A percentile compares a stretch with the other conserved stretches of the same genome.
Conservation (phyloP, 2,888 invertebrate species). For the Diaperis boleti region DNA sequence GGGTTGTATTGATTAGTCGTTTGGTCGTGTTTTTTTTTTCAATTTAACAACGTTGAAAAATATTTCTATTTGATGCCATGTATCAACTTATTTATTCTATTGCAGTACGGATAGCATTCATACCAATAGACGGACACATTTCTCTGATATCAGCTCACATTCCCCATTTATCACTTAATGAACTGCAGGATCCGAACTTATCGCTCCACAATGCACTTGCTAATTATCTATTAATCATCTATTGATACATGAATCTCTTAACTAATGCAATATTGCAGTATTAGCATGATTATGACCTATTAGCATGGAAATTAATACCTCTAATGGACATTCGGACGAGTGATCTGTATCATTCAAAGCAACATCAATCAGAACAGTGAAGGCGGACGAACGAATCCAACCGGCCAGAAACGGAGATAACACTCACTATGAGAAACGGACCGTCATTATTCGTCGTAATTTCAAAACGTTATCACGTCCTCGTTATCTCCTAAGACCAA, state of each 20-base stretch:
- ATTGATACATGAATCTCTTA: constrained; percentile 31
- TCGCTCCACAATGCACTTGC: constrained; percentile 2
- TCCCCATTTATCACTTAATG: background rate
- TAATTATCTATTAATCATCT: constrained; percentile 31
- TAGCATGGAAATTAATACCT: constrained; percentile 49
- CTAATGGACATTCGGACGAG: constrained; percentile 50
- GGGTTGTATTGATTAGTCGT: background rate
- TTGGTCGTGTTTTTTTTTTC: background rate
- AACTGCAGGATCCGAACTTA: background rate
- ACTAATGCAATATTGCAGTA: constrained; percentile 36
- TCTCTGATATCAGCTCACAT: too few species aligned
- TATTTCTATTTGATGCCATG: background rate
- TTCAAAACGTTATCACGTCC: constrained; percentile 40
- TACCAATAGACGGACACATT: too few species aligned
- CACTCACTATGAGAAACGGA: constrained; percentile 41
- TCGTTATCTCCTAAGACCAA: constrained; percentile 33
- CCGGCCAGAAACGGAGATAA: constrained; percentile 44
- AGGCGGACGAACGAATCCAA: constrained; percentile 40
- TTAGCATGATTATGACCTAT: constrained; percentile 47
- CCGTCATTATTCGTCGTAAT: constrained; percentile 43
- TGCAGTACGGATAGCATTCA: too few species aligned
- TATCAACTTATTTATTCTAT: too few species aligned
- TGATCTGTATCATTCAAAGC: constrained; percentile 51
- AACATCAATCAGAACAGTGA: constrained; percentile 50
- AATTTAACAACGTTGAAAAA: background rate